These are phyloP conservation scores for Bombus confusus DNA, from an alignment of 1,140 invertebrate species.

Conservation along the genomic window DNA sequence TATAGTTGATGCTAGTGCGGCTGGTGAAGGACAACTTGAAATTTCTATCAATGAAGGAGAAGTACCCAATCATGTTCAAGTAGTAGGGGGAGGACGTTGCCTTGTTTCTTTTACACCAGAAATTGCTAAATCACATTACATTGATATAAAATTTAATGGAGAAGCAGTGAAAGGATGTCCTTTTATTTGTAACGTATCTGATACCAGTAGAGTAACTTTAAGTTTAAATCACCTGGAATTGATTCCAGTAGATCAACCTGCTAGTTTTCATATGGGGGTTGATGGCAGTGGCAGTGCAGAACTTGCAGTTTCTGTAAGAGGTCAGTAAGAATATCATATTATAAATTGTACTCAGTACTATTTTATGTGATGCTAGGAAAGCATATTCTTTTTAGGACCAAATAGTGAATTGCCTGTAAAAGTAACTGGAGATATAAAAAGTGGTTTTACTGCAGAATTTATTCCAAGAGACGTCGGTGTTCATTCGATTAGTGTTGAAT, in stretches of 20 bases:
- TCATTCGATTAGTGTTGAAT: slow-evolving; percentile 94
- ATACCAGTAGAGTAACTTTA: slow-evolving; percentile 90
- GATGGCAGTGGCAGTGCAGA: slow-evolving; percentile 93
- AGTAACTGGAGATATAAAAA: slow-evolving; percentile 93
- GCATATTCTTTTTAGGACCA: slow-evolving; percentile 82
- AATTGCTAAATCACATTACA: slow-evolving; percentile 93
- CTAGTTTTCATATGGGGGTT: slow-evolving; percentile 94
- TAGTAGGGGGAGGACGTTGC: slow-evolving; percentile 96
- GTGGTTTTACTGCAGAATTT: slow-evolving; percentile 95
- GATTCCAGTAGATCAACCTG: slow-evolving; percentile 93
- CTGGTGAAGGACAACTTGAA: slow-evolving; percentile 98
- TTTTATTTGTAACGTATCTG: slow-evolving; percentile 92
- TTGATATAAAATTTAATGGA: slow-evolving; percentile 99
- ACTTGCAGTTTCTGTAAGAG: slow-evolving; percentile 93
- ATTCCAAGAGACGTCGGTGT: slow-evolving; percentile 94
- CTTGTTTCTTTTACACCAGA: slow-evolving; percentile 98
- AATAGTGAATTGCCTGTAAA: slow-evolving; percentile 92
- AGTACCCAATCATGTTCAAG: slow-evolving; percentile 98
- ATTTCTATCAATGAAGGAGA: slow-evolving; percentile 99
- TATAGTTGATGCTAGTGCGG: slow-evolving; percentile 96
- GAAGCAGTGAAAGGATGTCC: slow-evolving; percentile 96
- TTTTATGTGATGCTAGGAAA: background rate
- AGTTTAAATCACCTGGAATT: slow-evolving; percentile 92
- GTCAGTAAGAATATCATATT: slow-evolving; percentile 71
- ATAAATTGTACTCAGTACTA: background rate